These are phyloP conservation scores for Parotocinclus haroldoi DNA, from an alignment of 2,797 vertebrate genomes.

Conservation along the genomic window DNA sequence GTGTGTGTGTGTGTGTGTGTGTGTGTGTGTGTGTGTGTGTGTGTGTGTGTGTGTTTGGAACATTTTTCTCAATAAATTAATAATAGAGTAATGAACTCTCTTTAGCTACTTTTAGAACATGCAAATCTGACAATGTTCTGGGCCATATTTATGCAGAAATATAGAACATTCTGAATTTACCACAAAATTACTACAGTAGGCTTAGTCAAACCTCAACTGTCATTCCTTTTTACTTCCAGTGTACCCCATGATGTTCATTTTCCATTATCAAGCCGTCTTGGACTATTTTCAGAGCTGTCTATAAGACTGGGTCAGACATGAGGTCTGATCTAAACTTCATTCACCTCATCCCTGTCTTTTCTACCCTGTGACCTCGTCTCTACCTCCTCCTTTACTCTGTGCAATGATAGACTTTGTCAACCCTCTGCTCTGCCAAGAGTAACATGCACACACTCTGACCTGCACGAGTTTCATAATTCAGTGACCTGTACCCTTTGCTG, in stretches of 20 bases:
- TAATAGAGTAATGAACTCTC: background rate
- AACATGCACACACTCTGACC: slow-evolving; percentile 14
- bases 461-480: background rate
- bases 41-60: no score
- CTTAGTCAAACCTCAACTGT: background rate
- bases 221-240: background rate
- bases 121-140: no score
- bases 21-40: no score
- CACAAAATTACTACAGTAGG: no score
- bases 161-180: no score
- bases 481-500: slow-evolving; percentile 12
- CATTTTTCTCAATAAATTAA: no score
- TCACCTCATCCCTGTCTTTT: slow-evolving; percentile 42
- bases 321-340: slow-evolving; percentile 60
- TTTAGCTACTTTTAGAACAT: no score
- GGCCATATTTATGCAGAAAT: no score
- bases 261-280: background rate
- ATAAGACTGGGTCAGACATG: slow-evolving; percentile 52
- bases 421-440: slow-evolving; percentile 18
- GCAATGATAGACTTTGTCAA: slow-evolving; percentile 33
- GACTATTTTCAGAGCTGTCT: no score
- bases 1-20: no score
- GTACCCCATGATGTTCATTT: background rate
- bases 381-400: slow-evolving; percentile 10
- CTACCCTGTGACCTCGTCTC: background rate